Conservation (phyloP, 2,113 vertebrate species). For the Leiothrix lutea region DNA sequence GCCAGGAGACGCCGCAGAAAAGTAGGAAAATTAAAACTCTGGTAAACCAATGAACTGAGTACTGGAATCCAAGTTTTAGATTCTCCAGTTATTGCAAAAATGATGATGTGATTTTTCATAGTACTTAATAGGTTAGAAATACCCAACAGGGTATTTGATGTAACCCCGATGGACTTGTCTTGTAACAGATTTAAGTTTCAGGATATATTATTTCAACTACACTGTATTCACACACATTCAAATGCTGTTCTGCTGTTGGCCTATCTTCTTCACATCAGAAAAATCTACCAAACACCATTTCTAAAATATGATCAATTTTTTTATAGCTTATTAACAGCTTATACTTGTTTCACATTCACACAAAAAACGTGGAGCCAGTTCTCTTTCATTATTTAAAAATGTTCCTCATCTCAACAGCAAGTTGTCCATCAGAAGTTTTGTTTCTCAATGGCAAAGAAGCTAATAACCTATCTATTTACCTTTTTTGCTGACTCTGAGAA, state of each 20-base stretch:
- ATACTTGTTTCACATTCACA: not conserved
- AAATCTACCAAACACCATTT: not conserved
- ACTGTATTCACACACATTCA: not conserved
- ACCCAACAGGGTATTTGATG: not conserved
- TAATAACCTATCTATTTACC: conserved; percentile 68
- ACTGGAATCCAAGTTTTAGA: not conserved
- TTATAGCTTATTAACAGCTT: not conserved
- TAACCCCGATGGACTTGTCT: not conserved
- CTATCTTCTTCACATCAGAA: not conserved
- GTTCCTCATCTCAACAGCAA: not conserved
- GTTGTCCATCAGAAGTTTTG: not conserved
- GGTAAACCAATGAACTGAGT: not conserved
- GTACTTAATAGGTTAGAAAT: not conserved
- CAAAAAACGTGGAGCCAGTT: rapidly evolving
- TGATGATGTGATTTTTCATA: not conserved
- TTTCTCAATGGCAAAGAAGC: not conserved
- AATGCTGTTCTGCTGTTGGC: not conserved
- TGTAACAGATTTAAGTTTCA: not conserved
- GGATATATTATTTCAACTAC: not conserved
- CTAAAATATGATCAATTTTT: not conserved
- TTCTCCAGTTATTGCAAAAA: not conserved
- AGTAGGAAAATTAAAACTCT: not conserved
- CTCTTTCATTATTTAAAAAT: not conserved
- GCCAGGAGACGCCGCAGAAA: not conserved
- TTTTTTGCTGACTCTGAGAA: conserved; percentile 99